These are phyloP conservation scores for Pleuronectes platessa DNA, from an alignment of 2,113 vertebrate genomes.

Conservation along the genomic window DNA sequence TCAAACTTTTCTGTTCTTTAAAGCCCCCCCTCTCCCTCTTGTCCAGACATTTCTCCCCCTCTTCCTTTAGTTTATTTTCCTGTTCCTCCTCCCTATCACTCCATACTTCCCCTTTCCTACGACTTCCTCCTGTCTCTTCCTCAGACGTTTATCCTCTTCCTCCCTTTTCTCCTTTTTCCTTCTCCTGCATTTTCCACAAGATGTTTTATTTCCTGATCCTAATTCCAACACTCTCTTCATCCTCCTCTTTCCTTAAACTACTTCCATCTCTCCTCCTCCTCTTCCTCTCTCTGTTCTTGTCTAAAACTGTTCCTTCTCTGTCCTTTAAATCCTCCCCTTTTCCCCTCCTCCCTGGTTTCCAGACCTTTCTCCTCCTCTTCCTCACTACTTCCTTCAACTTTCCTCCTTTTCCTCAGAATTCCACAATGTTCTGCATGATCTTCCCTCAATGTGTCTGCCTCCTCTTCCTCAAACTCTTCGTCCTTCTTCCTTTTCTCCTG, in stretches of 20 bases:
- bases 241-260: too few relatives aligned
- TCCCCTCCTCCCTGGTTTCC: conserved; percentile 8
- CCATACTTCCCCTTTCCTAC: too few relatives aligned
- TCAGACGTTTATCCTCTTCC: neutral
- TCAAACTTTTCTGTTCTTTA: neutral
- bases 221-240: too few relatives aligned
- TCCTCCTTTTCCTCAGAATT: too few relatives aligned
- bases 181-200: too few relatives aligned
- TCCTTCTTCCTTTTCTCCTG: neutral
- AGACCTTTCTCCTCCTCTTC: neutral
- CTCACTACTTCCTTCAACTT: neutral
- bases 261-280: neutral
- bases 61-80: neutral
- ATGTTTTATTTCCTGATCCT: too few relatives aligned
- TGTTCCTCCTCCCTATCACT: too few relatives aligned
- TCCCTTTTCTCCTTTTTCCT: neutral
- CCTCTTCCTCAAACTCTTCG: neutral
- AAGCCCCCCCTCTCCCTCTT: neutral
- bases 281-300: neutral
- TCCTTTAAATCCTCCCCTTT: neutral
- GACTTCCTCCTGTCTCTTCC: neutral
- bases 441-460: neutral
- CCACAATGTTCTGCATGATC: too few relatives aligned
- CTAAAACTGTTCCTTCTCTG: neutral
- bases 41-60: neutral